These are phyloP conservation scores for Phoronis australis DNA, from an alignment of 2,888 invertebrate genomes.

Conservation along the genomic window DNA sequence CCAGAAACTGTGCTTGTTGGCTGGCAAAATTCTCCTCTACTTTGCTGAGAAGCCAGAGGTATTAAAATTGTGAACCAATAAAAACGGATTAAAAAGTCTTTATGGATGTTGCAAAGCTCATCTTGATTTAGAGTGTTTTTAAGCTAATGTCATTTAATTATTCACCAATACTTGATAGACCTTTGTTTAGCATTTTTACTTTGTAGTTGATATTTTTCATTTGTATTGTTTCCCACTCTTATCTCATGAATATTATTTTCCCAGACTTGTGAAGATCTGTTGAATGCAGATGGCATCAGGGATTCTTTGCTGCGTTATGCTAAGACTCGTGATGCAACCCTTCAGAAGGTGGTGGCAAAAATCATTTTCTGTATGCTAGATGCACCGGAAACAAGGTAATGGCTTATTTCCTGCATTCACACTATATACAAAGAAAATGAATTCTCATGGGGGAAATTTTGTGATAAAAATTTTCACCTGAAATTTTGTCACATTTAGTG, in stretches of 20 bases:
- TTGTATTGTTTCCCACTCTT: too few species aligned
- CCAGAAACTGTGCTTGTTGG: conserved; percentile 35
- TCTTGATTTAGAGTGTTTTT: background rate
- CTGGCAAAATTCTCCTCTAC: conserved; percentile 46
- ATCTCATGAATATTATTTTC: too few species aligned
- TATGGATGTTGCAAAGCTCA: background rate
- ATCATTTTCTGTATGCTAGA: conserved; percentile 41
- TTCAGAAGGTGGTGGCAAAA: conserved; percentile 45
- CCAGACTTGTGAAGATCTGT: conserved; percentile 35
- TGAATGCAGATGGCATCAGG: conserved; percentile 24
- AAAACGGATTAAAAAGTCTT: too few species aligned
- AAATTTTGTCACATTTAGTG: too few species aligned
- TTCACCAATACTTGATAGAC: background rate
- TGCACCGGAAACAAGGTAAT: conserved; percentile 30
- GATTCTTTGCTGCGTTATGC: conserved; percentile 33
- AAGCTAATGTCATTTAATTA: background rate
- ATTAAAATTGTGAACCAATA: too few species aligned
- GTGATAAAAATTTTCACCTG: too few species aligned
- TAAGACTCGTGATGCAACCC: conserved; percentile 28
- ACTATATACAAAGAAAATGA: too few species aligned
- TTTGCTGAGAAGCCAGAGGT: conserved; percentile 42
- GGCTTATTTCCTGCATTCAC: background rate
- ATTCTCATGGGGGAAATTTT: background rate
- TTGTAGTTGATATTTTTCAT: background rate
- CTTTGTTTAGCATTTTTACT: background rate